Evolutionary conservation across 2,888 invertebrate species (phyloP).

Genomic region (Limnephilus lunatus): DNA sequence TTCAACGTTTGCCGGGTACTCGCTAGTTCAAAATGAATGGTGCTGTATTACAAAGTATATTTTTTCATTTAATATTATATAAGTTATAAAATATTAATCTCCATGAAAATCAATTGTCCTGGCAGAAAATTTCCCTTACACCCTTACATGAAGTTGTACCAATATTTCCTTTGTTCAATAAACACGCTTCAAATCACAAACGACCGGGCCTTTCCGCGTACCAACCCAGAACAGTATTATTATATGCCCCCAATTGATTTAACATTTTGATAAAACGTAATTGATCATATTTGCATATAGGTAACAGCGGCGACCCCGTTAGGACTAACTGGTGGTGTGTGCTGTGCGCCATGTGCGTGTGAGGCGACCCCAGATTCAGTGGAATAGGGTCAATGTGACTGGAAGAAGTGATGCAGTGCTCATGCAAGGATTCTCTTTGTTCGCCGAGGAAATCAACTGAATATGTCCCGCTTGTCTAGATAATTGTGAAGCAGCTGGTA

Average conservation of each 20-base stretch:
- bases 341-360: background rate
- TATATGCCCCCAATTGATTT: background rate
- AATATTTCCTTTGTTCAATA: background rate
- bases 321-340: background rate
- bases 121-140: background rate
- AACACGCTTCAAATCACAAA: background rate
- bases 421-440: conserved; percentile 7
- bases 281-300: background rate
- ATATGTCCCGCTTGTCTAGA: conserved; percentile 6
- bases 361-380: conserved; percentile 4
- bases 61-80: background rate
- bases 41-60: no score
- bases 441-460: background rate
- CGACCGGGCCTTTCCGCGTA: background rate
- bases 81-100: background rate
- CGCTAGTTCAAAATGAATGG: no score
- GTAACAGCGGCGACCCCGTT: conserved; percentile 7
- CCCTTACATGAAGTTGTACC: background rate
- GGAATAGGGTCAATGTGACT: conserved; percentile 28
- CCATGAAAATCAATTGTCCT: no score
- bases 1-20: no score
- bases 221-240: background rate
- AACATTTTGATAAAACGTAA: background rate
- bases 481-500: background rate
- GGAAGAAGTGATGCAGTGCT: background rate